Conservation (phyloP, 2,113 vertebrate genomes). For the Nycticebus coucang region DNA sequence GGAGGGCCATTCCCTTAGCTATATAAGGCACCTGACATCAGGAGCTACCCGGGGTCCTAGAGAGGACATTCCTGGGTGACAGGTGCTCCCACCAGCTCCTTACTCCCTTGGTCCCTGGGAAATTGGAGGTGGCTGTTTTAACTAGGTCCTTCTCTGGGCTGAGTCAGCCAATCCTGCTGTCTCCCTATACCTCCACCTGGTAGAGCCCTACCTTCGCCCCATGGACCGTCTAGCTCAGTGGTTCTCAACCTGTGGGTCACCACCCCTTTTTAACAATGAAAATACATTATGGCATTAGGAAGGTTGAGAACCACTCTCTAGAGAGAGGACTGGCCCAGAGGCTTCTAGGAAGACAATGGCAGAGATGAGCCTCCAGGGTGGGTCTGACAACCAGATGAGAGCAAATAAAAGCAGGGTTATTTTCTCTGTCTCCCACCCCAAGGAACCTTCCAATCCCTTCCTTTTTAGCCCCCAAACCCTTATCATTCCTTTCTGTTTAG, state of each 20-base stretch:
- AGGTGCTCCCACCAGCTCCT: neutral
- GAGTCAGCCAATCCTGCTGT: neutral
- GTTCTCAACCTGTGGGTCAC: no score
- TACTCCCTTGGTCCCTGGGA: neutral
- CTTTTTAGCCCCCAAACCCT: neutral
- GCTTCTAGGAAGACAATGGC: neutral
- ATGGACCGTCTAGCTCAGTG: neutral
- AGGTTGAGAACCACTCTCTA: no score
- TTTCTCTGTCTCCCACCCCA: neutral
- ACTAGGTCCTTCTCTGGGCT: neutral
- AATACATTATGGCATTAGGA: no score
- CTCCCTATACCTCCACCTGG: neutral
- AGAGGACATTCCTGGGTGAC: neutral
- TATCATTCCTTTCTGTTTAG: neutral
- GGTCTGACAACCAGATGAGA: neutral
- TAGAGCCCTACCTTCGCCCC: neutral
- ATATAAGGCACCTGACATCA: neutral
- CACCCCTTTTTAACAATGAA: no score
- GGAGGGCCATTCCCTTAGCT: neutral
- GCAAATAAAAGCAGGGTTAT: neutral
- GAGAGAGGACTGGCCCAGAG: neutral
- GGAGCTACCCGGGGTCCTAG: neutral
- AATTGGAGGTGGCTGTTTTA: neutral
- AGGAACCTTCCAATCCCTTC: neutral
- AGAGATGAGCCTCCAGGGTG: slow-evolving; percentile 7